Conservation (phyloP, 2,113 vertebrate species). For the Plestiodon gilberti region DNA sequence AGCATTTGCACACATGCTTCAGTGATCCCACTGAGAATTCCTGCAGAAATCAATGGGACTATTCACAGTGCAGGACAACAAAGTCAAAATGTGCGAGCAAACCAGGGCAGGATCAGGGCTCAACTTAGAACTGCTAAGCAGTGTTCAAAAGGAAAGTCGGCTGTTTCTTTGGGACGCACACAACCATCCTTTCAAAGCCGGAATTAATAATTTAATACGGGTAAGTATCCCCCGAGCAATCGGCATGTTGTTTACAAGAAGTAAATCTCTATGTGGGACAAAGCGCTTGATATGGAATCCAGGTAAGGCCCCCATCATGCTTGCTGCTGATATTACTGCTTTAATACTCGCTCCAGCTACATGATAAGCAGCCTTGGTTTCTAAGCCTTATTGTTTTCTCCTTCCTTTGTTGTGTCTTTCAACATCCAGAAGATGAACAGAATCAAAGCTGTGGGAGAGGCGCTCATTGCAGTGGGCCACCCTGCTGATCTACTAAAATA, state of each 20-base stretch:
- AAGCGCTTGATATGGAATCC: conserved; percentile 6
- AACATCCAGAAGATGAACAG: conserved; percentile 48
- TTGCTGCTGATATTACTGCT: neutral
- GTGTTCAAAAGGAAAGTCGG: neutral
- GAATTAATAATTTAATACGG: neutral
- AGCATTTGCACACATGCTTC: neutral
- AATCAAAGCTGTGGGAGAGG: conserved; percentile 44
- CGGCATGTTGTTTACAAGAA: neutral
- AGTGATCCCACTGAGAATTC: neutral
- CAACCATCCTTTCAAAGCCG: neutral
- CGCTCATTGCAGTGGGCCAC: conserved; percentile 57
- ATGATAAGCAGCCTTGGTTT: conserved; percentile 30
- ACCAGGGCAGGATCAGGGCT: neutral
- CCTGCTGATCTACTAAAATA: conserved; percentile 66
- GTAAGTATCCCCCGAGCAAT: neutral
- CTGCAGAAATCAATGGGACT: neutral
- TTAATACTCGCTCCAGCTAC: conserved; percentile 31
- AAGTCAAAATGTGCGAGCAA: neutral
- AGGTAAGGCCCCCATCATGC: neutral
- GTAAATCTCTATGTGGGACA: neutral
- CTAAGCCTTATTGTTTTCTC: conserved; percentile 20
- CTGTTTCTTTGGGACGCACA: neutral
- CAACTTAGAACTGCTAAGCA: neutral
- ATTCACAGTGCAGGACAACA: no score
- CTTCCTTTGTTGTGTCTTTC: conserved; percentile 61